phyloP scores from a whole-genome alignment of 2,113 vertebrate genomes.

The Bos taurus region DNA sequence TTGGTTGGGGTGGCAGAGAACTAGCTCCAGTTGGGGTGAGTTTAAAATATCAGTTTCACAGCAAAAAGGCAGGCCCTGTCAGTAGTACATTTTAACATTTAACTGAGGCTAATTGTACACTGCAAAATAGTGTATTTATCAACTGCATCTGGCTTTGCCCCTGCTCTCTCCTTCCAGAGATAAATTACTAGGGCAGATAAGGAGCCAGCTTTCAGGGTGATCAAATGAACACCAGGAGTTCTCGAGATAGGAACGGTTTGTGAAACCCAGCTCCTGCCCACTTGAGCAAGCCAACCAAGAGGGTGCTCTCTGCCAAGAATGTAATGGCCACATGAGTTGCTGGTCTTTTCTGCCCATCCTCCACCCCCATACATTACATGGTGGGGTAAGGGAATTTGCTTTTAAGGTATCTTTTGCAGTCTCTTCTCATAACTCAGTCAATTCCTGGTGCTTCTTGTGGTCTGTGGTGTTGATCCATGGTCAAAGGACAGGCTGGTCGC shows the following conservation, averaged over 20 bases:
- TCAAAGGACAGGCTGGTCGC: neutral
- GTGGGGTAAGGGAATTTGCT: slow-evolving; percentile 44
- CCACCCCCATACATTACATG: neutral
- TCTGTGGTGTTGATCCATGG: neutral
- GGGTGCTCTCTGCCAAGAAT: slow-evolving; percentile 43
- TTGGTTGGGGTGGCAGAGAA: neutral
- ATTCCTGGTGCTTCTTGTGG: slow-evolving; percentile 1
- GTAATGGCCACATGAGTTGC: neutral
- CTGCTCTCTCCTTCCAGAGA: slow-evolving; percentile 70
- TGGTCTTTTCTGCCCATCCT: neutral
- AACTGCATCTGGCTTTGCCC: slow-evolving; percentile 30
- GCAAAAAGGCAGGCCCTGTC: neutral
- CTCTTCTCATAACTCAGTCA: slow-evolving; percentile 34
- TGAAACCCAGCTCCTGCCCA: slow-evolving; percentile 56
- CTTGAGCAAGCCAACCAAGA: neutral
- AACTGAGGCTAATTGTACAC: slow-evolving; percentile 44
- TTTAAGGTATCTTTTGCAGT: slow-evolving; percentile 67
- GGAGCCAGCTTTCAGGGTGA: slow-evolving; percentile 59
- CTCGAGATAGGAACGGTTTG: slow-evolving; percentile 30
- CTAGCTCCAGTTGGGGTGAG: neutral
- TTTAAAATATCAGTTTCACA: slow-evolving; percentile 45
- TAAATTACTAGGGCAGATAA: slow-evolving; percentile 74
- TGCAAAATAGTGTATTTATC: slow-evolving; percentile 61
- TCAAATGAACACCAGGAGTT: slow-evolving; percentile 69
- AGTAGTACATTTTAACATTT: neutral